Evolutionary conservation across 2,797 vertebrate genomes (phyloP).

Genomic region (Phoxinus dragarum): DNA sequence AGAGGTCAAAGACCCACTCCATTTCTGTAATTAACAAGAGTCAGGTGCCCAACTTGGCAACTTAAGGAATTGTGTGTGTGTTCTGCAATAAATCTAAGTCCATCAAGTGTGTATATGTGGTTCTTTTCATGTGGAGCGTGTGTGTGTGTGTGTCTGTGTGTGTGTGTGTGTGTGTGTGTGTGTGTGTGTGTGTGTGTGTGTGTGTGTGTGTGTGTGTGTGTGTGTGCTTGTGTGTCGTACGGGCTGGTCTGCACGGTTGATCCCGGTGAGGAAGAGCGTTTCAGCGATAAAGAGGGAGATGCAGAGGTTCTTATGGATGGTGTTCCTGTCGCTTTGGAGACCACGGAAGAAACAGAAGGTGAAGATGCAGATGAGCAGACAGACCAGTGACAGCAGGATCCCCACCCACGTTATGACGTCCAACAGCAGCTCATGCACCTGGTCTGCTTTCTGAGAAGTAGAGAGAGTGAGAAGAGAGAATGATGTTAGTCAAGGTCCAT

Average conservation of each 20-base stretch:
- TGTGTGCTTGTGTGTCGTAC: constrained; percentile 75
- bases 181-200: not conserved
- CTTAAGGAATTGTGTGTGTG: constrained; percentile 39
- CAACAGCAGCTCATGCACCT: constrained; percentile 92
- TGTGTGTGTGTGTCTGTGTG: not conserved
- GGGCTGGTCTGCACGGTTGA: constrained; percentile 95
- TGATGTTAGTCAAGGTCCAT: constrained; percentile 11
- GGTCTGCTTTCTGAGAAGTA: constrained; percentile 84
- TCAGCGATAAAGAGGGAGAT: constrained; percentile 97
- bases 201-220: not conserved
- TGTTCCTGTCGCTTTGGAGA: constrained; percentile 96
- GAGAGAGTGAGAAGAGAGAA: constrained; percentile 24
- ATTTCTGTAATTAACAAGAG: constrained; percentile 61
- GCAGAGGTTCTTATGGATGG: constrained; percentile 98
- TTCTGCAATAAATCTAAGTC: constrained; percentile 23
- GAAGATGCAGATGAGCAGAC: constrained; percentile 98
- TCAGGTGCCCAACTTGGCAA: constrained; percentile 50
- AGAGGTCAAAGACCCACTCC: constrained; percentile 56
- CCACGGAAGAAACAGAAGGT: constrained; percentile 99
- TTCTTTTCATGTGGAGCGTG: constrained; percentile 6
- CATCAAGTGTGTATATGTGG: constrained; percentile 21
- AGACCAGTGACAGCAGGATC: constrained; percentile 95
- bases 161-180: not conserved
- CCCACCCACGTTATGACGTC: constrained; percentile 98
- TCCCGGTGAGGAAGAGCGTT: constrained; percentile 94